Conservation (phyloP, 2,113 vertebrate genomes). For the Eurypyga helias region DNA sequence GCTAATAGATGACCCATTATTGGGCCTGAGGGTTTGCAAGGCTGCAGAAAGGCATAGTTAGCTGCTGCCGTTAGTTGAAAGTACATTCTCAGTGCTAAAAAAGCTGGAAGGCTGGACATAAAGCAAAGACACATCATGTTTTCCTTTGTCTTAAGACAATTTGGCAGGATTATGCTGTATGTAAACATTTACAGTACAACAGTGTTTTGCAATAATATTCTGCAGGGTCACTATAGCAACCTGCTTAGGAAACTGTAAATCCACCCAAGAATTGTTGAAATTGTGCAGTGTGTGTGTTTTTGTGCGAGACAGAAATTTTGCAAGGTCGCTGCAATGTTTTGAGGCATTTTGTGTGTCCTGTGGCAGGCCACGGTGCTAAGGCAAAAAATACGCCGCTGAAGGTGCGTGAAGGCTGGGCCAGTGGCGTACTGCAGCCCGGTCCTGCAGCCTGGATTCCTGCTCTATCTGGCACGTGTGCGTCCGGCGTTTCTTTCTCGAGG, state of each 20-base stretch:
- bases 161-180: conserved; percentile 55
- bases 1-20: conserved; percentile 66
- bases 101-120: background rate
- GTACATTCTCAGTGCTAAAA: background rate
- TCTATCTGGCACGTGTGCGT: background rate
- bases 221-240: conserved; percentile 57
- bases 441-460: background rate
- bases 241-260: conserved; percentile 49
- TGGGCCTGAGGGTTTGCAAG: background rate
- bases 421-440: background rate
- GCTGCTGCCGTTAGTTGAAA: background rate
- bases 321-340: background rate
- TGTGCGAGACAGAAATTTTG: background rate
- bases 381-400: background rate
- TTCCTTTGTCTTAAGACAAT: conserved; percentile 57
- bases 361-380: rapidly evolving
- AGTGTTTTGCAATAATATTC: conserved; percentile 51
- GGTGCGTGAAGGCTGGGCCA: background rate
- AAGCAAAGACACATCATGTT: conserved; percentile 30
- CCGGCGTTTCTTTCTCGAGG: background rate
- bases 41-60: conserved; percentile 1
- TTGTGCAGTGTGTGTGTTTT: too few relatives aligned
- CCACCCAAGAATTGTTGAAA: background rate
- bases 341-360: background rate
- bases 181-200: conserved; percentile 66